Base-by-base conservation (phyloP, 2,888 invertebrate species). In the Philaethria dido region DNA sequence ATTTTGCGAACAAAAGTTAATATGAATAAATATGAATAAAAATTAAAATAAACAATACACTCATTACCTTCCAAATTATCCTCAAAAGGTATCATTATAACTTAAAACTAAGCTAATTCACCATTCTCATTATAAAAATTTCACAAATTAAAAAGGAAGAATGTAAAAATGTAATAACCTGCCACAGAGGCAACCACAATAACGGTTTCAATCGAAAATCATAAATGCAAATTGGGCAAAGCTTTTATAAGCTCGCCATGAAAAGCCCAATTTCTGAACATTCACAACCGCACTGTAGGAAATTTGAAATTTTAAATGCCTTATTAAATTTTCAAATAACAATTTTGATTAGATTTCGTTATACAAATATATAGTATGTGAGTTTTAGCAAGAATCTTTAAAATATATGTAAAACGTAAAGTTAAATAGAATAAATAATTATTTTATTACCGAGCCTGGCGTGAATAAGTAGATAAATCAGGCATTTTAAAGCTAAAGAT, bases 191-290 rank as follows among this genome's bases (percentile, higher is more conserved):
- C 25, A 48, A 59, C 59, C 59, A 33, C 64, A 36, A 68, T 45
- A 67, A 62, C 42, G 55, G 45, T 62, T 65, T 39, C 54, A 62
- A 70, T 68, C 68, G 59, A 66, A 68, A 66, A 63, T 70, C 68
- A 70, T 68, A 52, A 65, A 70, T 70, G 65, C 68, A 70, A 70
- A 70, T 68, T 61, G 68, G 36, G 36, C 54, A 20, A 52, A 68
- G 42, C 65, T 70, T 66, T 63, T 63, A 70, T 68, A 65, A 66
- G 68, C 68, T 44, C 50, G 33, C 55, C 62, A 74, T 76, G 75
- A 77, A 79, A 80, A 77, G 78, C 75, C 77, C 80, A 81, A 80
- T 81, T 79, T 79, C 75, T 66, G 78, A 79, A 78, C 79, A 77
- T 78, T 77, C 79, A 78, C 79, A 77, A 78, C 76, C 72, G 71